phyloP scores from a whole-genome alignment of 2,888 invertebrate genomes.

The Miltochrista miniata region DNA sequence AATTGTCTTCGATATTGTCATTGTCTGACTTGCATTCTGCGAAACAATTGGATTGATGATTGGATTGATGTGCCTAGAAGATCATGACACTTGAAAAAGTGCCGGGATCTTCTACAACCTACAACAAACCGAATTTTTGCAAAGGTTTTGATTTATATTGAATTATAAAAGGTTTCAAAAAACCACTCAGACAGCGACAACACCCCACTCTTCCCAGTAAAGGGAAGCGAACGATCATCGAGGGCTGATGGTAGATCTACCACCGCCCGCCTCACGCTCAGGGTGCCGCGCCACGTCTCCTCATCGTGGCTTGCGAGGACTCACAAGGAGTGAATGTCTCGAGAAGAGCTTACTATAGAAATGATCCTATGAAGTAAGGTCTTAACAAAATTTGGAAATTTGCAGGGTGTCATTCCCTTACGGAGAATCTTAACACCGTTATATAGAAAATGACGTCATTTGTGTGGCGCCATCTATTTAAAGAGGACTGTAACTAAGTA shows the following conservation, averaged over 20 bases:
- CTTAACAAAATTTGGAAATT: slow-evolving; percentile 12
- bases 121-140: too few relatives aligned
- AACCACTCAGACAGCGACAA: slow-evolving; percentile 31
- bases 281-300: slow-evolving; percentile 43
- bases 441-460: slow-evolving; percentile 12
- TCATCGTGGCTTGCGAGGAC: slow-evolving; percentile 42
- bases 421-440: slow-evolving; percentile 12
- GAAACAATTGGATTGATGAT: too few relatives aligned
- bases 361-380: slow-evolving; percentile 48
- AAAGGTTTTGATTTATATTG: too few relatives aligned
- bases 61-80: too few relatives aligned
- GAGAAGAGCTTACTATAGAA: slow-evolving; percentile 52
- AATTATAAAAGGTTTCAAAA: slow-evolving; percentile 8
- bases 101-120: too few relatives aligned
- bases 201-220: slow-evolving; percentile 26
- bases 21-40: too few relatives aligned
- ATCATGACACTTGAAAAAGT: too few relatives aligned
- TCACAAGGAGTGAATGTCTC: slow-evolving; percentile 43
- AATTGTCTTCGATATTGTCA: too few relatives aligned
- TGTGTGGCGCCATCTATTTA: slow-evolving; percentile 21
- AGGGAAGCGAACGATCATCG: slow-evolving; percentile 48
- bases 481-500: not conserved
- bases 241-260: slow-evolving; percentile 32
- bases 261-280: slow-evolving; percentile 44
- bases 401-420: slow-evolving; percentile 11